A percentile compares a stretch with the other conserved stretches of the same genome.
Evolutionary conservation across 2,797 vertebrate species (phyloP).

Genomic region (Microtus agrestis): DNA sequence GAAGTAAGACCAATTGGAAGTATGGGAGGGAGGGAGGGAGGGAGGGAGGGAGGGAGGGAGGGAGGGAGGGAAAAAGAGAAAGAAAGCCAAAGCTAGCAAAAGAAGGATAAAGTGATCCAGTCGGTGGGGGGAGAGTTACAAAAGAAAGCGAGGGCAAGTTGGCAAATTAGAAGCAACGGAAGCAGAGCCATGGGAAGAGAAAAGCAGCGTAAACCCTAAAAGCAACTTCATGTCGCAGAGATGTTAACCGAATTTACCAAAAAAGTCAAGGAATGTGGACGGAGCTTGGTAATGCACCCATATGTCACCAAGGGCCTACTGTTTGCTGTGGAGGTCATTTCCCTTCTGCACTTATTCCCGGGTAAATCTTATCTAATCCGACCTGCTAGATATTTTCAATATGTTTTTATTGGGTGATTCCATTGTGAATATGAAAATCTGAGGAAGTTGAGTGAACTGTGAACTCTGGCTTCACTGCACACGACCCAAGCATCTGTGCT

Average conservation of each 20-base stretch:
- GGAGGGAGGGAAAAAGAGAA: neutral
- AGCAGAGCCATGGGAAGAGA: neutral
- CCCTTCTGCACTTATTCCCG: slow-evolving; percentile 41
- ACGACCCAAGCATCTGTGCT: neutral
- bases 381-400: slow-evolving; percentile 70
- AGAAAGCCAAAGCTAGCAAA: neutral
- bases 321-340: slow-evolving; percentile 57
- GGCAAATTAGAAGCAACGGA: neutral
- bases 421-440: slow-evolving; percentile 50
- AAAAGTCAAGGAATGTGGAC: slow-evolving; percentile 44
- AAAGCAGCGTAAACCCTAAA: slow-evolving; percentile 15
- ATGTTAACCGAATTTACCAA: slow-evolving; percentile 45
- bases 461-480: slow-evolving; percentile 38
- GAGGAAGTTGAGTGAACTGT: slow-evolving; percentile 51
- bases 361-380: slow-evolving; percentile 64
- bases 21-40: neutral
- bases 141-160: neutral
- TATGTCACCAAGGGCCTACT: neutral
- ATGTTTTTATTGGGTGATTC: slow-evolving; percentile 78
- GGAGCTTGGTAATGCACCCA: neutral
- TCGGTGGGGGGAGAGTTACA: neutral
- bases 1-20: neutral
- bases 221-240: neutral
- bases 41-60: neutral
- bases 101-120: neutral